Base-by-base conservation (phyloP, 2,888 invertebrate species). In the Rhabditoides inermis region DNA sequence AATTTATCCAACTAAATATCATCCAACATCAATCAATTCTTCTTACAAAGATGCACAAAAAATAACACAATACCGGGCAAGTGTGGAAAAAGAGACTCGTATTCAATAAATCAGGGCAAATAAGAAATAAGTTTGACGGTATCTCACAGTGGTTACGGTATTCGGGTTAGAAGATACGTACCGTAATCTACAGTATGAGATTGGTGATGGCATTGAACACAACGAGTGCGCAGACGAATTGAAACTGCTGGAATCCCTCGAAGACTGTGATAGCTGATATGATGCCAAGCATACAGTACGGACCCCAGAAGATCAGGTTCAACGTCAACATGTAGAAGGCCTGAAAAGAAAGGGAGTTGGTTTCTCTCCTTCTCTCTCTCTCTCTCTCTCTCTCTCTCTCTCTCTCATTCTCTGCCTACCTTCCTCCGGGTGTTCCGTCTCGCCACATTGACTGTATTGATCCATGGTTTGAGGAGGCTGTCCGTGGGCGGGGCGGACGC, bases 231-330 rank as follows among this genome's bases (percentile, higher is more conserved):
- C 51, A 56, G 23, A 61, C 63, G 41, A 63, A 63, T 52, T 66
- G 66, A 47, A 62, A 60, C 25, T 60, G 54, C 10, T 52, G 45
- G 40, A 60, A 45, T 22, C 51, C 49, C 39, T 51, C 49, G 45
- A 54, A 52, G 32, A 55, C 49, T 40, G 54, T 53, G 23, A 63
- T 51, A 2, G 61, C 55, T 4, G 60, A 59, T 12, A 55, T 50
- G 28, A 66, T 60, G 4, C 59, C 66, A 5, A 63, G 53, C 7
- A 61, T 49, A 40, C 56, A 60, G 51, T 66, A 66, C 23, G 66
- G 66, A 12, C 56, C 57, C 66, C 66, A 66, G 52, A 66, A 55
- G 25, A 66, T 45, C 22, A 66, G 48, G 27, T 66, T 66, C n/a
- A 61, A 51, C 2, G 64, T 60, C 5, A 65, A 42, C 65, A 65